phyloP scores from a whole-genome alignment of 2,888 invertebrate genomes.

The Hartigia nigra region DNA sequence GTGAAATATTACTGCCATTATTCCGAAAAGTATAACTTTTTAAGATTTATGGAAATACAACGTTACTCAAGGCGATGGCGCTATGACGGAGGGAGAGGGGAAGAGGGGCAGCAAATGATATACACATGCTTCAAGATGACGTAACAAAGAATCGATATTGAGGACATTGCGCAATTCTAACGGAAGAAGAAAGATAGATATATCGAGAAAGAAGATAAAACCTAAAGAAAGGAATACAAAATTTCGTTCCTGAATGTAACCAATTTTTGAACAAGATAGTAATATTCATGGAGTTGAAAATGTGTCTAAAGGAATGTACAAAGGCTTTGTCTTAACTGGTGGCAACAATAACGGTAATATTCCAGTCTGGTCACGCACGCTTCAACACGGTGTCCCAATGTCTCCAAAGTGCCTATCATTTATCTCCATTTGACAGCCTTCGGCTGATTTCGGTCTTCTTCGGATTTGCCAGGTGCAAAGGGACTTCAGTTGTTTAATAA shows the following conservation, averaged over 20 bases:
- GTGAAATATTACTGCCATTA: slow-evolving; percentile 35
- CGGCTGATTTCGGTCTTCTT: not conserved
- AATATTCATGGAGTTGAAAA: not conserved
- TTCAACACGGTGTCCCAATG: slow-evolving; percentile 24
- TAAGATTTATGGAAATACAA: slow-evolving; percentile 25
- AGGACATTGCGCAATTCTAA: slow-evolving; percentile 6
- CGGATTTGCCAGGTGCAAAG: not conserved
- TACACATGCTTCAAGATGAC: not conserved
- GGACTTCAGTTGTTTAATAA: not conserved
- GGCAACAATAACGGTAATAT: slow-evolving; percentile 8
- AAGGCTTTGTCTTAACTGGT: not conserved
- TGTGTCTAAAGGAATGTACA: not conserved
- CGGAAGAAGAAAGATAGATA: not conserved
- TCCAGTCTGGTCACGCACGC: slow-evolving; percentile 23
- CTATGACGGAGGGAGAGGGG: not conserved
- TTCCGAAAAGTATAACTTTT: slow-evolving; percentile 33
- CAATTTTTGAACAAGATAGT: not conserved
- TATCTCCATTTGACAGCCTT: slow-evolving; percentile 29
- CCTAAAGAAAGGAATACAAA: not conserved
- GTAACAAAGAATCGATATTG: not conserved
- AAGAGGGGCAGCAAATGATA: slow-evolving; percentile 3
- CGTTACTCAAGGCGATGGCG: slow-evolving; percentile 7
- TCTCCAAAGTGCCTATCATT: slow-evolving; percentile 31
- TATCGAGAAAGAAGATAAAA: slow-evolving; percentile 9
- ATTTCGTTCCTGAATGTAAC: not conserved